These are phyloP conservation scores for Falco rusticolus DNA, from an alignment of 2,797 vertebrate species.

Conservation along the genomic window DNA sequence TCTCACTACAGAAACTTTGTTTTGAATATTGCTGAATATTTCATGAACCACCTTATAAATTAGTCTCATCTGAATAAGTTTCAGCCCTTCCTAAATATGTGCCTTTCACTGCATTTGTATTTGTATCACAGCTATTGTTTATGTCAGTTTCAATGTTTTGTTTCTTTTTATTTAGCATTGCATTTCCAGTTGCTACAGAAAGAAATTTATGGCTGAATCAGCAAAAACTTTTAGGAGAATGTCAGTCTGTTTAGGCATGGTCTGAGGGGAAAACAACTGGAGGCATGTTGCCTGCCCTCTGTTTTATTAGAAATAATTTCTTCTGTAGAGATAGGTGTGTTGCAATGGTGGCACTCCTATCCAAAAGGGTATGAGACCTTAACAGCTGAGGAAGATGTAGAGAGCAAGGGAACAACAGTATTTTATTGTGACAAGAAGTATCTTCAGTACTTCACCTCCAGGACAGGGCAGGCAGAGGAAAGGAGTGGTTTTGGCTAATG, in stretches of 20 bases:
- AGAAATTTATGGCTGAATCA: slow-evolving; percentile 25
- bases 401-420: not conserved
- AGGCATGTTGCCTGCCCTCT: not conserved
- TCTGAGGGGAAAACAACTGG: not conserved
- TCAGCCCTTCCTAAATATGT: not conserved
- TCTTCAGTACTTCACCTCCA: not conserved
- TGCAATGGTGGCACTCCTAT: not conserved
- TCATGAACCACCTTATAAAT: not conserved
- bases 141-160: not conserved
- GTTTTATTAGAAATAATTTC: not conserved
- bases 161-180: not conserved
- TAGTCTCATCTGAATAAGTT: not conserved
- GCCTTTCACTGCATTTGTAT: not conserved
- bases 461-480: not conserved
- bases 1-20: not conserved
- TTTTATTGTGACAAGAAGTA: not conserved
- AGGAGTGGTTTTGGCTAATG: not conserved
- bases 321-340: not conserved
- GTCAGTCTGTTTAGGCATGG: not conserved
- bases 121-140: not conserved
- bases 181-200: not conserved
- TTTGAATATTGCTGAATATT: slow-evolving; percentile 10
- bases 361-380: not conserved
- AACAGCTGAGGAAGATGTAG: not conserved
- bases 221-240: not conserved